These are phyloP conservation scores for Lepus townsendii DNA, from an alignment of 2,797 vertebrate genomes.

Conservation along the genomic window DNA sequence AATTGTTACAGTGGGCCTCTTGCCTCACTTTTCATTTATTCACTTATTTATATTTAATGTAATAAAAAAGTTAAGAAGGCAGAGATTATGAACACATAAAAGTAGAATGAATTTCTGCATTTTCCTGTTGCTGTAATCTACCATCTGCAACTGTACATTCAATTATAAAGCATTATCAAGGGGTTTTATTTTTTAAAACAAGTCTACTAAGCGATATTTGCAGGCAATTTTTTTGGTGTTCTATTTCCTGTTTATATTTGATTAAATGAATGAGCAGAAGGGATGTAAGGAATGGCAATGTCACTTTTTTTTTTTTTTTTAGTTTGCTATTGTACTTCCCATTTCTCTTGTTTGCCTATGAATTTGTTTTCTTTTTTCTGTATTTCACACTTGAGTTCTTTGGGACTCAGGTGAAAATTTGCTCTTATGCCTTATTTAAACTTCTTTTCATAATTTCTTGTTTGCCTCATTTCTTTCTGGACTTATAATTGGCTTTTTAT, in stretches of 20 bases:
- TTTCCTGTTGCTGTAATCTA: constrained; percentile 67
- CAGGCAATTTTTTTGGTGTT: not conserved
- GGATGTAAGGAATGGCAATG: not conserved
- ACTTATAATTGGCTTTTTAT: not conserved
- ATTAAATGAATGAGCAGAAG: not conserved
- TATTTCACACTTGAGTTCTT: not conserved
- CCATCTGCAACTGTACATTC: not conserved
- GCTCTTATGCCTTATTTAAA: not conserved
- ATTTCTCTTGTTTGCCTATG: not conserved
- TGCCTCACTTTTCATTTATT: constrained; percentile 23
- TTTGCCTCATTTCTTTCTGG: constrained; percentile 14
- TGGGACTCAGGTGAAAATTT: not conserved
- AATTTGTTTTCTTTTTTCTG: not conserved
- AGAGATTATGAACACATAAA: constrained; percentile 24
- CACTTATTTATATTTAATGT: constrained; percentile 69
- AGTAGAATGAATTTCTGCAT: constrained; percentile 27
- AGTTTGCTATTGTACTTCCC: not conserved
- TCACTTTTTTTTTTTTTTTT: not conserved
- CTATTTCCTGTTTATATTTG: constrained; percentile 47
- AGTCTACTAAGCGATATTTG: not conserved
- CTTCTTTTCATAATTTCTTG: constrained; percentile 1
- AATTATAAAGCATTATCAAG: not conserved
- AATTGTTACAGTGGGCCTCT: constrained; percentile 6
- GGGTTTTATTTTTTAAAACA: constrained; percentile 41
- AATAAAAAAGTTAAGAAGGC: constrained; percentile 57